A percentile compares a stretch with the other conserved stretches of the same genome.
Conservation (phyloP, 2,888 invertebrate species). For the Toxonevra muliebris region DNA sequence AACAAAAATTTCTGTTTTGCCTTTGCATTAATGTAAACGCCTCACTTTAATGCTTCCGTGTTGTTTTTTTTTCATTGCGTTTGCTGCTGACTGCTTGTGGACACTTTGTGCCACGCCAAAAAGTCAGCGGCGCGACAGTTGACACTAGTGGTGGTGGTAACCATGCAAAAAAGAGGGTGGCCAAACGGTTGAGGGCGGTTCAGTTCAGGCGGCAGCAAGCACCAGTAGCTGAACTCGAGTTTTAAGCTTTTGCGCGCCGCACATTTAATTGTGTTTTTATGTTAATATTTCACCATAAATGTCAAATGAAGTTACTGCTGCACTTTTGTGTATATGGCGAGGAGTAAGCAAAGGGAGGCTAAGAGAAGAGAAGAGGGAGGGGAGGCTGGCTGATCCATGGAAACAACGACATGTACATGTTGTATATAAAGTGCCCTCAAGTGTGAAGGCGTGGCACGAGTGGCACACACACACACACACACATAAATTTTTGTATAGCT, state of each 20-base stretch:
- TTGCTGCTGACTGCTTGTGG: not conserved
- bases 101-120: too few species aligned
- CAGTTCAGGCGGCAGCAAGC: not conserved
- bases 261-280: conserved; percentile 27
- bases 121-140: too few species aligned
- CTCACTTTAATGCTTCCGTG: not conserved
- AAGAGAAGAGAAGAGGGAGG: too few species aligned
- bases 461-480: too few species aligned
- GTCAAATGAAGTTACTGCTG: conserved; percentile 18
- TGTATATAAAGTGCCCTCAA: not conserved
- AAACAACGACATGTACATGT: too few species aligned
- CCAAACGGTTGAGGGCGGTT: too few species aligned
- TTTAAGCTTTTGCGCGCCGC: not conserved
- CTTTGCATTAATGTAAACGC: not conserved
- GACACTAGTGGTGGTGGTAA: too few species aligned
- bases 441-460: conserved; percentile 6
- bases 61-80: not conserved
- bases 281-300: conserved; percentile 26
- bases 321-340: not conserved
- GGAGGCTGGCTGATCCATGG: too few species aligned
- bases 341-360: not conserved
- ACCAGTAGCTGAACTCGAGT: not conserved
- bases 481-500: too few species aligned
- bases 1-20: not conserved
- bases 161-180: too few species aligned